Base-by-base conservation (phyloP, 1,140 invertebrate species). In the Melipona quadrifasciata region DNA sequence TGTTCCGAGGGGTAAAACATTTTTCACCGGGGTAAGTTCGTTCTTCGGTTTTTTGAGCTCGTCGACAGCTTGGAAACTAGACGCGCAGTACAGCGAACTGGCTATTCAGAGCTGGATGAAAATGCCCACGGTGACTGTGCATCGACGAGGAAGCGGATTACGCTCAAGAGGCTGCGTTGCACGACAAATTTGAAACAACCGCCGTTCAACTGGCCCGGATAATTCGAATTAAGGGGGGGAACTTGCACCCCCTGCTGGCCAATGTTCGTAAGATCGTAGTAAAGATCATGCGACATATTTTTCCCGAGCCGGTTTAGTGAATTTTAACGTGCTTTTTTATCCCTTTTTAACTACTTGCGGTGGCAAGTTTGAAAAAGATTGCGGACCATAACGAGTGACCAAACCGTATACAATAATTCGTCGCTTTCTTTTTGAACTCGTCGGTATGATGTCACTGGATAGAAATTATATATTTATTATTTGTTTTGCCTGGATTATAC, bases 1-100 rank as follows among this genome's bases (percentile, higher is more conserved):
- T 78, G 47, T 78, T 67, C 31, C 58, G 61, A 27, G 61, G 65
- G 39, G 76, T 53, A 53, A 51, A 77, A 77, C 61, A 78, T 78
- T 78, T 78, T 78, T 78, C 31, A 78, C 21, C 5, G 73, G 31
- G 31, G 58, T n/a, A 34, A 78, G 61, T 78, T 53, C 19, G 73
- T 57, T 57, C 27, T 57, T 57, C 47, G 27, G 39, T 39, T 39
- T 39, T 39, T 39, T 8, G 12, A 6, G 70, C 55, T 57, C 24
- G 72, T 47, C 27, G 68, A 55, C 27, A 34, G 72, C 51, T 34
- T 31, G 72, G 39, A 24, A 55, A 55, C 27, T 74, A 21, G 8
- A 11, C 21, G 72, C 19, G 2, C n/a, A 31, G 2, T 17, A 31
- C 27, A 16, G 51, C 19, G 51, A 34, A 16, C 6, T n/a, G 70